Percentiles rank a stretch among this genome's conserved stretches.
These are phyloP conservation scores for Micrasema minimum DNA, from an alignment of 1,140 invertebrate genomes.

Conservation along the genomic window DNA sequence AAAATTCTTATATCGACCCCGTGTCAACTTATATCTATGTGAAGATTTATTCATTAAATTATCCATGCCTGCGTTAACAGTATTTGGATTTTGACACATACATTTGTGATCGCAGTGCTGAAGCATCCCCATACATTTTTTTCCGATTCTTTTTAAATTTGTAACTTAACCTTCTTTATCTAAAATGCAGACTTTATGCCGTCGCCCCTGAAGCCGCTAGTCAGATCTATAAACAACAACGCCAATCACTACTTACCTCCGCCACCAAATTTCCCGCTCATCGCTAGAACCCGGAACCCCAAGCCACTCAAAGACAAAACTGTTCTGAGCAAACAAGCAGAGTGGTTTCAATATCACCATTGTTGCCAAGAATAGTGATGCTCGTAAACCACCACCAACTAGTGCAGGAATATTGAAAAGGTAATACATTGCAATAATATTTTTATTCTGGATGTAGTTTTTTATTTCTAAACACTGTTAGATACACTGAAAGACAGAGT, in stretches of 20 bases:
- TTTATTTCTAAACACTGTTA: too few species aligned
- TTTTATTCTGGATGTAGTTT: background rate
- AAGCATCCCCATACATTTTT: too few species aligned
- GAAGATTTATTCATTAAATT: too few species aligned
- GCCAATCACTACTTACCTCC: slow-evolving; percentile 43
- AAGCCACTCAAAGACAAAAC: slow-evolving; percentile 50
- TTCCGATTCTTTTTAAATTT: background rate
- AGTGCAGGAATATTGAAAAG: slow-evolving; percentile 46
- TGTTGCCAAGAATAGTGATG: slow-evolving; percentile 61
- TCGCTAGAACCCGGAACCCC: slow-evolving; percentile 21
- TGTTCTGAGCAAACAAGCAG: slow-evolving; percentile 57
- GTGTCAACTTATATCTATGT: too few species aligned
- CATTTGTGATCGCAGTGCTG: too few species aligned
- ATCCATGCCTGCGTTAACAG: too few species aligned
- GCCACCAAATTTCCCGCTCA: slow-evolving; percentile 33
- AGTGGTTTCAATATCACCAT: slow-evolving; percentile 62
- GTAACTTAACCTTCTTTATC: too few species aligned
- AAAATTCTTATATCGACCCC: too few species aligned
- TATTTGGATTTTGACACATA: too few species aligned
- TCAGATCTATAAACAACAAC: slow-evolving; percentile 47
- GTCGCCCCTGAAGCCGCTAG: slow-evolving; percentile 40
- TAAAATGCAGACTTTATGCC: slow-evolving; percentile 45
- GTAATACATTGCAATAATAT: slow-evolving; percentile 12
- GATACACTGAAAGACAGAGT: too few species aligned
- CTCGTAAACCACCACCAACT: slow-evolving; percentile 40